Evolutionary conservation across 2,113 vertebrate genomes (phyloP).

Genomic region (Podocnemis expansa): DNA sequence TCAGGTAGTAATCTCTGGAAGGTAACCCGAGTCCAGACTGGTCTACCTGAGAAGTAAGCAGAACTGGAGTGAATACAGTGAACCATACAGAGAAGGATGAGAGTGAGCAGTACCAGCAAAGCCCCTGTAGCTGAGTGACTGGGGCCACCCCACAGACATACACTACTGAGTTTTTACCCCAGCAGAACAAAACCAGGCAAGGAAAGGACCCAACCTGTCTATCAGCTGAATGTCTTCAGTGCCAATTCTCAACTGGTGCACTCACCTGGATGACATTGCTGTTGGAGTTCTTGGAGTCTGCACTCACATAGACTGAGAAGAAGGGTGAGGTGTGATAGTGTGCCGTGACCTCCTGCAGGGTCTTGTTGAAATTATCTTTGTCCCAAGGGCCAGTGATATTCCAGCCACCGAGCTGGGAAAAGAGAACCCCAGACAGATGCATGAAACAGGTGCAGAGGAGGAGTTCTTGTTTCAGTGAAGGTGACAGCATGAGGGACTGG

Average conservation of each 20-base stretch:
- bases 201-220: background rate
- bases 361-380: constrained; percentile 89
- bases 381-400: constrained; percentile 85
- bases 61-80: too few species aligned
- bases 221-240: too few species aligned
- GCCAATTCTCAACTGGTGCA: fast-evolving
- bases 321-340: constrained; percentile 90
- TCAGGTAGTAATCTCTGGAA: constrained; percentile 95
- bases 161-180: background rate
- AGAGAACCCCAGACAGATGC: background rate
- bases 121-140: background rate
- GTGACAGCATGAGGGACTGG: background rate
- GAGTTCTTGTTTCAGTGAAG: background rate
- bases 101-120: background rate
- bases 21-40: constrained; percentile 93
- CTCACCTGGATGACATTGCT: constrained; percentile 96
- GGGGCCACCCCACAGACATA: too few species aligned
- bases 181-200: background rate
- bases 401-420: constrained; percentile 93
- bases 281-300: constrained; percentile 95
- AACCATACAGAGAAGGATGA: background rate
- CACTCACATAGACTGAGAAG: constrained; percentile 92
- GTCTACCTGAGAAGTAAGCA: constrained; percentile 82
- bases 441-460: background rate
- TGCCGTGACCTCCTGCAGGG: constrained; percentile 84